A percentile compares a stretch with the other conserved stretches of the same genome.
Evolutionary conservation across 2,888 invertebrate species (phyloP).

Genomic region (Caenorhabditis drosophilae): DNA sequence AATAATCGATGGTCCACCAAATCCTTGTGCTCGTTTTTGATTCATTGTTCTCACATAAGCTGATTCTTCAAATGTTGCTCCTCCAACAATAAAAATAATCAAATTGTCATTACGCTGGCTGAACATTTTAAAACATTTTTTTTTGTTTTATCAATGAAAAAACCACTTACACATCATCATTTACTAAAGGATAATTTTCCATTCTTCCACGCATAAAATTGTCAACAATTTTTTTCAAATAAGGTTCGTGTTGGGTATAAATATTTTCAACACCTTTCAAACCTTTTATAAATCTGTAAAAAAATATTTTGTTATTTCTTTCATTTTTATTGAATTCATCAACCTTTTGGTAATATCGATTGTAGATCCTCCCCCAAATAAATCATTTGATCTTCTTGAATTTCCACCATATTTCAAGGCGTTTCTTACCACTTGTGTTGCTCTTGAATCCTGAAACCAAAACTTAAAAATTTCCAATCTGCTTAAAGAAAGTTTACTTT

Average conservation of each 20-base stretch:
- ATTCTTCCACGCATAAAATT: slow-evolving; percentile 81
- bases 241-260: slow-evolving; percentile 96
- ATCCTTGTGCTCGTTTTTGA: slow-evolving; percentile 24
- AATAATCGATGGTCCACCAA: slow-evolving; percentile 50
- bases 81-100: slow-evolving; percentile 94
- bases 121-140: slow-evolving; percentile 13
- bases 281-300: slow-evolving; percentile 52
- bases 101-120: slow-evolving; percentile 82
- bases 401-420: slow-evolving; percentile 76
- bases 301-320: slow-evolving; percentile 1
- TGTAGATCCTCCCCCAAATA: slow-evolving; percentile 82
- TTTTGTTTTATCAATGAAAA: too few relatives aligned
- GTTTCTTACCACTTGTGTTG: slow-evolving; percentile 36
- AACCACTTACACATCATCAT: slow-evolving; percentile 11
- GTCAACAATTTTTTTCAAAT: slow-evolving; percentile 81
- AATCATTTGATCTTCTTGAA: slow-evolving; percentile 80
- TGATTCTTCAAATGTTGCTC: slow-evolving; percentile 78
- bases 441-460: slow-evolving; percentile 13
- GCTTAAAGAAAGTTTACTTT: slow-evolving; percentile 6
- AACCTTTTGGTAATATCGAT: slow-evolving; percentile 90
- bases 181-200: slow-evolving; percentile 56
- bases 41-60: slow-evolving; percentile 43
- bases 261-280: slow-evolving; percentile 97
- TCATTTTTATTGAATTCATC: slow-evolving; percentile 70
- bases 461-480: neutral